Percentiles rank a stretch among this genome's conserved stretches.
phyloP scores from a whole-genome alignment of 1,140 invertebrate genomes.

The Pseudomyrmex gracilis region DNA sequence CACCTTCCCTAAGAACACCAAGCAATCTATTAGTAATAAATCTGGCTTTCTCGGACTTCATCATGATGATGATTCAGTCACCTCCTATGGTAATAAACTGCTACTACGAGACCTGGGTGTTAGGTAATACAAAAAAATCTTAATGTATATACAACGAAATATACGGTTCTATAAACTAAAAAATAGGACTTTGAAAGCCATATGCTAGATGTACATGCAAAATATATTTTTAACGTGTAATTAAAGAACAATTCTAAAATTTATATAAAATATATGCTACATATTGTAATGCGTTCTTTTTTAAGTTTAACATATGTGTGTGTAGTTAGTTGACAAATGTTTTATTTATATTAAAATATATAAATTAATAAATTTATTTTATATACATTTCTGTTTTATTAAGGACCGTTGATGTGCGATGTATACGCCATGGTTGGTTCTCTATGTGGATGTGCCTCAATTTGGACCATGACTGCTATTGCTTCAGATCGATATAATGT shows the following conservation, averaged over 20 bases:
- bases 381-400: conserved; percentile 22
- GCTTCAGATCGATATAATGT: conserved; percentile 94
- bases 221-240: too few species aligned
- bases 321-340: neutral
- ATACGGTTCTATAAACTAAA: too few species aligned
- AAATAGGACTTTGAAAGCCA: too few species aligned
- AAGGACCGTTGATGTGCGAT: conserved; percentile 90
- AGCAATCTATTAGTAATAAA: conserved; percentile 94
- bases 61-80: conserved; percentile 94
- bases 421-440: conserved; percentile 93
- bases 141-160: neutral
- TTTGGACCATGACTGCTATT: conserved; percentile 94
- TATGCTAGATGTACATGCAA: too few species aligned
- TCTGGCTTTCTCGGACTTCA: conserved; percentile 94
- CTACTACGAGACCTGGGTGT: conserved; percentile 94
- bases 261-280: neutral
- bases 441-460: conserved; percentile 92
- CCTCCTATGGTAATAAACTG: conserved; percentile 94
- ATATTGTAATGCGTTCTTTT: neutral
- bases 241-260: too few species aligned
- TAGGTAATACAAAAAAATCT: conserved; percentile 84
- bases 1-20: conserved; percentile 91
- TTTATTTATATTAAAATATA: neutral
- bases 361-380: conserved; percentile 4
- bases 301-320: too few species aligned